Conservation (phyloP, 2,797 vertebrate species). For the Phoxinus dragarum region DNA sequence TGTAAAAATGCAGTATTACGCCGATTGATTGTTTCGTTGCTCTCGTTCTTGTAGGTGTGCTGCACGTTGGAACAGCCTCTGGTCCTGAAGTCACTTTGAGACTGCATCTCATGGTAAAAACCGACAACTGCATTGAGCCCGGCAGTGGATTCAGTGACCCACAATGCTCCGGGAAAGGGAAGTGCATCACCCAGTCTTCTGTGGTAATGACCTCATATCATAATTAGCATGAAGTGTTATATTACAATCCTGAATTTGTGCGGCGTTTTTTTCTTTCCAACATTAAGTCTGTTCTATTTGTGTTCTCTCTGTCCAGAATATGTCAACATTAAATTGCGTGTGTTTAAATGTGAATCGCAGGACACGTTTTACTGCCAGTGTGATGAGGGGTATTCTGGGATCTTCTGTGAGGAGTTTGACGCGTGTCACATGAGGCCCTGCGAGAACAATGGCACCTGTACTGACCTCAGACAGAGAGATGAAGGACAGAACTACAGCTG, state of each 20-base stretch:
- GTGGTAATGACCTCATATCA: constrained; percentile 80
- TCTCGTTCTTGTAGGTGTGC: constrained; percentile 74
- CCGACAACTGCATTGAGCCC: constrained; percentile 85
- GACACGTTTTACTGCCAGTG: constrained; percentile 92
- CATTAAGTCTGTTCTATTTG: not conserved
- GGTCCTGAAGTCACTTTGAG: constrained; percentile 88
- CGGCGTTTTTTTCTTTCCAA: not conserved
- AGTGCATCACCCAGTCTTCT: constrained; percentile 86
- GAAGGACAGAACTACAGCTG: constrained; percentile 89
- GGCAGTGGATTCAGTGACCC: constrained; percentile 80
- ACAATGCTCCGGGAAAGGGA: constrained; percentile 92
- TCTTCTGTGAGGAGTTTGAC: constrained; percentile 93
- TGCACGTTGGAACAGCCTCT: constrained; percentile 70
- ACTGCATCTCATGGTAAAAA: constrained; percentile 90
- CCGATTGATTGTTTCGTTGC: not conserved
- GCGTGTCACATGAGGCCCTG: constrained; percentile 90
- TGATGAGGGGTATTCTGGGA: constrained; percentile 85
- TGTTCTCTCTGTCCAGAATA: not conserved
- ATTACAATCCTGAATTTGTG: not conserved
- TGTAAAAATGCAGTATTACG: too few relatives aligned
- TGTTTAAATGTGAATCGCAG: constrained; percentile 69
- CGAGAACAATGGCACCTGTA: constrained; percentile 88
- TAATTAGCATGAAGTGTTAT: not conserved
- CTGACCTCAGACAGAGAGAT: constrained; percentile 83
- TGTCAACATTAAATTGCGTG: not conserved